These are phyloP conservation scores for Siderastrea radians DNA, from an alignment of 92 coral and sea anemone species.

Conservation along the genomic window DNA sequence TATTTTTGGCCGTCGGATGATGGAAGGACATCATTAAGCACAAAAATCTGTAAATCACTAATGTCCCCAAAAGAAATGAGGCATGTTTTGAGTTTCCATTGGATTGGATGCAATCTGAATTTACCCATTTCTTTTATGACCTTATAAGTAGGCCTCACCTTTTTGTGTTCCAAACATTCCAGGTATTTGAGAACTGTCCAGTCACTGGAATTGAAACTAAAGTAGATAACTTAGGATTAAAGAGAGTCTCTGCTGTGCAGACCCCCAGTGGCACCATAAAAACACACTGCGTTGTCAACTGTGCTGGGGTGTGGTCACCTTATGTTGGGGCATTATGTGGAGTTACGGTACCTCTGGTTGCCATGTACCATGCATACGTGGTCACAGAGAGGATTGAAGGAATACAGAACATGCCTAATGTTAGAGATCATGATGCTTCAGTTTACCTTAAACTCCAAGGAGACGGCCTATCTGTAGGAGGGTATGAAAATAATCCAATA, in stretches of 20 bases:
- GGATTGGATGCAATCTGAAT: no score
- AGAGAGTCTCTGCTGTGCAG: slow-evolving; percentile 86
- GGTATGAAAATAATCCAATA: slow-evolving; percentile 93
- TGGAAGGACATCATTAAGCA: no score
- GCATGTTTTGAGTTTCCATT: no score
- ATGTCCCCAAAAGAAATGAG: no score
- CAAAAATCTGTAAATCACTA: no score
- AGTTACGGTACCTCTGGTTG: slow-evolving; percentile 90
- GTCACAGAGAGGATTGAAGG: slow-evolving; percentile 98
- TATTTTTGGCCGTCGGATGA: no score
- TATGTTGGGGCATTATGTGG: slow-evolving; percentile 88
- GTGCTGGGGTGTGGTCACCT: slow-evolving; percentile 98
- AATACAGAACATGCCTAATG: slow-evolving; percentile 96
- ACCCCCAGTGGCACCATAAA: slow-evolving; percentile 89
- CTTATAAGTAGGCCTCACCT: background rate
- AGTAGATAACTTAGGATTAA: slow-evolving; percentile 91
- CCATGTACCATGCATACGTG: slow-evolving; percentile 97
- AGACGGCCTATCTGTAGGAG: slow-evolving; percentile 97
- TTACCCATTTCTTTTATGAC: no score
- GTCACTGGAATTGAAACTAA: slow-evolving; percentile 92
- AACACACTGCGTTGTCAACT: slow-evolving; percentile 88
- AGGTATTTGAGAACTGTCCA: slow-evolving; percentile 94
- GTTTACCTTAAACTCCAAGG: slow-evolving; percentile 97
- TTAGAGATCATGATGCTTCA: slow-evolving; percentile 97
- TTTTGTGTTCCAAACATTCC: background rate